Evolutionary conservation across 2,888 invertebrate genomes (phyloP).

Genomic region (Hyppa rectilinea): DNA sequence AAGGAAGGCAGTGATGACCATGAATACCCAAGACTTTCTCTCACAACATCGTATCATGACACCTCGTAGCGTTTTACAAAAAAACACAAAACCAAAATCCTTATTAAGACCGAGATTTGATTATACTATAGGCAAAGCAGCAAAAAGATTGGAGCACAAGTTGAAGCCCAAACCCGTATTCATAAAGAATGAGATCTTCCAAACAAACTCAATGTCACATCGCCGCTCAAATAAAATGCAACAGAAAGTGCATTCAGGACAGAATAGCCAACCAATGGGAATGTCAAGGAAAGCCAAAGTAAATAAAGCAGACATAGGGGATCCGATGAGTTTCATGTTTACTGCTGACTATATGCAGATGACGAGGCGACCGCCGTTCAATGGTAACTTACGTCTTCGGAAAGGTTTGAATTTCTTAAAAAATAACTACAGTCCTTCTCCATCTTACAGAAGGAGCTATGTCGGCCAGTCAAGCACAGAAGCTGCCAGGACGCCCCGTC

Average conservation of each 20-base stretch:
- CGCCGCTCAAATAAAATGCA: constrained; percentile 45
- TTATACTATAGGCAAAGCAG: constrained; percentile 47
- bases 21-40: constrained; percentile 74
- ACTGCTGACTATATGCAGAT: constrained; percentile 63
- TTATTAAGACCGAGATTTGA: constrained; percentile 72
- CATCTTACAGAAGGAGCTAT: constrained; percentile 47
- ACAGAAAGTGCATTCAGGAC: constrained; percentile 66
- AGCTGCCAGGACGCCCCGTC: constrained; percentile 62
- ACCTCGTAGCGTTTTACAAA: constrained; percentile 49
- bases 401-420: constrained; percentile 53
- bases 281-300: constrained; percentile 42
- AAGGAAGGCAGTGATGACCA: constrained; percentile 67
- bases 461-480: constrained; percentile 44
- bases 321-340: constrained; percentile 72
- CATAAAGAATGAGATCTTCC: constrained; percentile 66
- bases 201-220: constrained; percentile 60
- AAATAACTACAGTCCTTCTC: constrained; percentile 46
- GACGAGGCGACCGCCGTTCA: constrained; percentile 30
- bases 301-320: constrained; percentile 68
- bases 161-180: constrained; percentile 67
- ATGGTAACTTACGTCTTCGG: background rate
- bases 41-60: constrained; percentile 64
- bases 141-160: constrained; percentile 18
- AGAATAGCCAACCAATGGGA: constrained; percentile 5
- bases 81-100: constrained; percentile 48